phyloP scores from a whole-genome alignment of 2,113 vertebrate genomes.

The Poeciliopsis occidentalis region DNA sequence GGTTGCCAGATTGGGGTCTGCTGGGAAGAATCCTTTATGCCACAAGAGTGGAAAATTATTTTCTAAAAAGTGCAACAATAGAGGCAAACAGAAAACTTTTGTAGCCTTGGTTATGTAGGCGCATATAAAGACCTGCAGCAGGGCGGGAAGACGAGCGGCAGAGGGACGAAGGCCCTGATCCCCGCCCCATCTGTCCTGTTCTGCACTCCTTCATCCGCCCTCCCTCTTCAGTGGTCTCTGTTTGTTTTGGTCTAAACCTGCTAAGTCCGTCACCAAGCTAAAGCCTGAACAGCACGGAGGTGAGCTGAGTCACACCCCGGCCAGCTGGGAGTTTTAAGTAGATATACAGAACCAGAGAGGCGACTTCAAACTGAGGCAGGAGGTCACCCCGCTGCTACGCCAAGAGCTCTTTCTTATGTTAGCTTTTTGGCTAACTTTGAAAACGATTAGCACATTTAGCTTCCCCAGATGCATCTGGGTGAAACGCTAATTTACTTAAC shows the following conservation, averaged over 20 bases:
- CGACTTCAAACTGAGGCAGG: slow-evolving; percentile 16
- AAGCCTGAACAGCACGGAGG: slow-evolving; percentile 60
- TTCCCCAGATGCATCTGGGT: too few relatives aligned
- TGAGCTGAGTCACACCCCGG: slow-evolving; percentile 34
- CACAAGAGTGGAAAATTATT: slow-evolving; percentile 11
- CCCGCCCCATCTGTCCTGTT: slow-evolving; percentile 74
- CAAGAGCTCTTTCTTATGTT: too few relatives aligned
- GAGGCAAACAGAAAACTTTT: slow-evolving; percentile 31
- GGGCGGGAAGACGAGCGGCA: slow-evolving; percentile 44
- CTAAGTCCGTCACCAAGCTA: slow-evolving; percentile 37
- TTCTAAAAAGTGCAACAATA: not conserved
- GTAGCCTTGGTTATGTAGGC: slow-evolving; percentile 43
- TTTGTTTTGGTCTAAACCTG: slow-evolving; percentile 53
- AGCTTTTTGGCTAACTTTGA: too few relatives aligned
- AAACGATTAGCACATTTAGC: too few relatives aligned
- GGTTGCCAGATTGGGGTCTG: slow-evolving; percentile 46
- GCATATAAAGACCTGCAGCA: slow-evolving; percentile 43
- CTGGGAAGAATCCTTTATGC: slow-evolving; percentile 27
- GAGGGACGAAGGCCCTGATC: slow-evolving; percentile 67
- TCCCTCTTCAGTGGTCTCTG: slow-evolving; percentile 48
- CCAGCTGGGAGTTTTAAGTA: slow-evolving; percentile 52
- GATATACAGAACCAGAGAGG: slow-evolving; percentile 12
- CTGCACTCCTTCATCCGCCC: slow-evolving; percentile 49
- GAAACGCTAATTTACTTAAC: too few relatives aligned
- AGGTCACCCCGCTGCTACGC: slow-evolving; percentile 4